Evolutionary conservation across 2,888 invertebrate species (phyloP).

Genomic region (Dynastes maya): DNA sequence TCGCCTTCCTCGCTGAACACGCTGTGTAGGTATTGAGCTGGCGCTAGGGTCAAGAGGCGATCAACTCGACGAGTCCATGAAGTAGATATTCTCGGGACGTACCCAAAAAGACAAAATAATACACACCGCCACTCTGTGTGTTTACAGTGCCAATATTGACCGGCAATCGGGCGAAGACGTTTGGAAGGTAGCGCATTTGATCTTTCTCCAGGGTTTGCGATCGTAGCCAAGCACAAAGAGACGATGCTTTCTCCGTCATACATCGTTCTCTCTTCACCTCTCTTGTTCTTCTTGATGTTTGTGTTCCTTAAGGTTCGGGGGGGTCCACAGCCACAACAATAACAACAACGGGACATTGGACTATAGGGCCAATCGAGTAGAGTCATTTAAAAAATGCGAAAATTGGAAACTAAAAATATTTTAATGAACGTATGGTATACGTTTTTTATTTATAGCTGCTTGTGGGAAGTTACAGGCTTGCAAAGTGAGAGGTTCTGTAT

Average conservation of each 20-base stretch:
- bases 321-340: background rate
- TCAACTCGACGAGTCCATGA: background rate
- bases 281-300: background rate
- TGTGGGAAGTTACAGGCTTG: too few species aligned
- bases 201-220: constrained; percentile 11
- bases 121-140: background rate
- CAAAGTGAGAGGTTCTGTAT: too few species aligned
- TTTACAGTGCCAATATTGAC: constrained; percentile 14
- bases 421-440: too few species aligned
- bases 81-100: constrained; percentile 6
- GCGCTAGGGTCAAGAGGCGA: constrained; percentile 1
- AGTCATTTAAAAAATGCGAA: too few species aligned
- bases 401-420: too few species aligned
- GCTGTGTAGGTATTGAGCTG: background rate
- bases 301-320: background rate
- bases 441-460: too few species aligned
- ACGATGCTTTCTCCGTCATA: background rate
- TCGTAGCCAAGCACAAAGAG: background rate
- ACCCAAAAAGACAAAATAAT: constrained; percentile 14
- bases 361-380: too few species aligned
- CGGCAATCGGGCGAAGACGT: background rate
- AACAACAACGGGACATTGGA: background rate
- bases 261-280: background rate
- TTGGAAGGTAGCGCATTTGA: constrained; percentile 4
- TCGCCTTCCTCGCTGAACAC: too few species aligned